Base-by-base conservation (phyloP, 2,113 vertebrate genomes). In the Synchiropus splendidus region DNA sequence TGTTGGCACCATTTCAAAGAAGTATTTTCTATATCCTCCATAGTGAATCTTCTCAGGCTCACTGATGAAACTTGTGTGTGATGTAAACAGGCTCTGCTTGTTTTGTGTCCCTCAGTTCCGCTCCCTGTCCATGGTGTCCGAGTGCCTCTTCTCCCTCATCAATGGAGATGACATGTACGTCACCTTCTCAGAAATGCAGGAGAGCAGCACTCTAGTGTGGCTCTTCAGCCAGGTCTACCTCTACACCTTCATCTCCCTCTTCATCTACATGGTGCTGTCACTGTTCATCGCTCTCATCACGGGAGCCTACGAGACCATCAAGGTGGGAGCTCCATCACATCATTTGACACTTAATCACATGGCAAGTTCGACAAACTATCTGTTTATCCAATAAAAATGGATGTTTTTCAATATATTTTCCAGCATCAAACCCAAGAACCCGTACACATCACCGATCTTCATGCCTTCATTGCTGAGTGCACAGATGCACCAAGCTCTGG, bases 251-350 rank as follows among this genome's bases (percentile, higher is more conserved):
- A 94, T 92, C 83, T 92, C 91, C 47, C 91, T 98, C 62, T 98
- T 98, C 80, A 96, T 97, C 81, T 97, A 94, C 84, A 94, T 98
- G 93, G 93, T 98, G 56, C 88, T 98, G 49, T 97, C 93, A 9
- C 89, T 98, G 64, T 98, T 98, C 70, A 96, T 98, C 1, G 93
- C 93, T 0, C 90, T 97, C 69, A 98, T 98, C 87, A 98, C 94
- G 0, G 93, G 94, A 4, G 90, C 92, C 39, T 98, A 96, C 0
- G 92, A 97, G 70, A 89, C 87, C 69, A 94, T 97, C 67, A 97
- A 94, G 92, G 94, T 95, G 18, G n/a, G n/a, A 32, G 11, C 18
- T 12, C 2, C 16, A 12, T 21, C 11, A 12, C 12, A 9, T 6
- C 5, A 16, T 4, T n/a, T n/a, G n/a, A n/a, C n/a, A n/a, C n/a